phyloP scores from a whole-genome alignment of 2,113 vertebrate genomes.

The Chrysochloris asiatica region DNA sequence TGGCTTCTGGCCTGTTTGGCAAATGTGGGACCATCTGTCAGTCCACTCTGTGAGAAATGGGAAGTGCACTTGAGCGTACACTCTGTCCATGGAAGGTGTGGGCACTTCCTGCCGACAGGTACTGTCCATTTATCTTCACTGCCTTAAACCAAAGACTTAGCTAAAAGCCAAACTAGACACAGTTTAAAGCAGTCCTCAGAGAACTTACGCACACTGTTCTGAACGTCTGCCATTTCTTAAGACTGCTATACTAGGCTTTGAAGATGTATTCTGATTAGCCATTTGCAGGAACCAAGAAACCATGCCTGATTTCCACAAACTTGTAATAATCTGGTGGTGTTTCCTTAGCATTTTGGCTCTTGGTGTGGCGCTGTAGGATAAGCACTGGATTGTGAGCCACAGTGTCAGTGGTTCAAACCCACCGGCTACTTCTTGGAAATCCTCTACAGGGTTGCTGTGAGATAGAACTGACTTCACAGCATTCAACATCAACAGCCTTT shows the following conservation, averaged over 20 bases:
- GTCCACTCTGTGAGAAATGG: background rate
- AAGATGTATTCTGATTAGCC: background rate
- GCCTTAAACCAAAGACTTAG: background rate
- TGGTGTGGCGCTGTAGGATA: too few relatives aligned
- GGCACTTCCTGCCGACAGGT: background rate
- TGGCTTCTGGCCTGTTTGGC: background rate
- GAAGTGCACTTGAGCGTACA: background rate
- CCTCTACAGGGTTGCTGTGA: too few relatives aligned
- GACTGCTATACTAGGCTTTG: background rate
- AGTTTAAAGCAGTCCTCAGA: conserved; percentile 3
- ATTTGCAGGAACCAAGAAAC: background rate
- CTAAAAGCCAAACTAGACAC: conserved; percentile 24
- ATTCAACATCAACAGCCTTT: too few relatives aligned
- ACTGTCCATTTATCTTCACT: background rate
- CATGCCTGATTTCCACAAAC: background rate
- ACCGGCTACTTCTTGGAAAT: too few relatives aligned
- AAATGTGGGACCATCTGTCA: background rate
- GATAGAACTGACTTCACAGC: too few relatives aligned
- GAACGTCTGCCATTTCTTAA: background rate
- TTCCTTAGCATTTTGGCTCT: background rate
- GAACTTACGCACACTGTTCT: background rate
- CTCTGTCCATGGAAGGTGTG: background rate
- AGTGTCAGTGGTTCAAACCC: too few relatives aligned
- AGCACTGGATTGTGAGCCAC: too few relatives aligned
- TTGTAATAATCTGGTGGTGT: background rate